These are phyloP conservation scores for Cyanistes caeruleus DNA, from an alignment of 2,113 vertebrate species.

Conservation along the genomic window DNA sequence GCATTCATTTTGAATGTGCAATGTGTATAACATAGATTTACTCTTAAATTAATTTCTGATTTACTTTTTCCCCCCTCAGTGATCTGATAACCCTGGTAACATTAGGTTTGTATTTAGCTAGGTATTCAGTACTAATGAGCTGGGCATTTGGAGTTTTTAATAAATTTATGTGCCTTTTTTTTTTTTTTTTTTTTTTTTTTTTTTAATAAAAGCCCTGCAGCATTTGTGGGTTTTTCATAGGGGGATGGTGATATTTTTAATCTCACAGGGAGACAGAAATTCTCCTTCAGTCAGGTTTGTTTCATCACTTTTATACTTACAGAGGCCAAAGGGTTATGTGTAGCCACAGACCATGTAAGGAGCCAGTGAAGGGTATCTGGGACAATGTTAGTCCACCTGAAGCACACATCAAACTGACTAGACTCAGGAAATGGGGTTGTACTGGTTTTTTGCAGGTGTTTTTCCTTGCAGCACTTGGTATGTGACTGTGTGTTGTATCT, in stretches of 20 bases:
- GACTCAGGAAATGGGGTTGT: neutral
- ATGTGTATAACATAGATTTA: neutral
- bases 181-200: neutral
- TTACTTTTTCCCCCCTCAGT: no score
- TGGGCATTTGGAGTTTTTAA: neutral
- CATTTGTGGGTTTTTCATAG: neutral
- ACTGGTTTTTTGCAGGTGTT: neutral
- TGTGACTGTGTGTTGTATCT: neutral
- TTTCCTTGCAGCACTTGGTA: neutral
- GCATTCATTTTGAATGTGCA: neutral
- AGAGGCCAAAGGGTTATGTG: neutral
- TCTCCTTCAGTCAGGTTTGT: neutral
- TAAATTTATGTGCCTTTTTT: neutral
- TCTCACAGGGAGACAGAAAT: neutral
- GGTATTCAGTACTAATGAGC: neutral
- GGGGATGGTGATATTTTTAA: neutral
- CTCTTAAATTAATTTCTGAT: neutral
- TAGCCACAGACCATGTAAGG: neutral
- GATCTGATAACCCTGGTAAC: neutral
- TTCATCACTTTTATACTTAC: neutral
- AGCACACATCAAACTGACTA: neutral
- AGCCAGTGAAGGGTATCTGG: neutral
- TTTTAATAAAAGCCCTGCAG: rapidly evolving
- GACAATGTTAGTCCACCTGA: neutral
- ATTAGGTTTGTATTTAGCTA: neutral